Percentiles rank a stretch among this genome's conserved stretches.
Conservation (phyloP, 37 sponge, comb jelly and placozoan species). For the Lycopodina hypogea region DNA sequence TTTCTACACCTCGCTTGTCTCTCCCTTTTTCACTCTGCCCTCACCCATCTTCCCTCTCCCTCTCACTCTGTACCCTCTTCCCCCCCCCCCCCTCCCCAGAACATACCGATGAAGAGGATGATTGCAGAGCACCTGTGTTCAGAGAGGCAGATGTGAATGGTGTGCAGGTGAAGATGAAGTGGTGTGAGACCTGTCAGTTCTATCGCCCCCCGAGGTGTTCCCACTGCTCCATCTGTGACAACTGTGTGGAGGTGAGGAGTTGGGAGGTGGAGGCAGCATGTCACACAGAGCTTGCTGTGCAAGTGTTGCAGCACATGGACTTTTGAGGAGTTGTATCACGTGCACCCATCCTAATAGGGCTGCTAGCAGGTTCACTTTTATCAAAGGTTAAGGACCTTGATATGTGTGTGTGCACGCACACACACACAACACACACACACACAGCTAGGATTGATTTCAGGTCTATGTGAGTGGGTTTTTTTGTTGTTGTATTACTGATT, state of each 20-base stretch:
- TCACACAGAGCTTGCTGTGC: no score
- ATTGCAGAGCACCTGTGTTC: constrained; percentile 76
- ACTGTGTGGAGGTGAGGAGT: constrained; percentile 89
- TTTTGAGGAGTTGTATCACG: background rate
- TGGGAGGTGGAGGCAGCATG: no score
- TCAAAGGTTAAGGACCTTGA: no score
- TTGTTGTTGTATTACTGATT: no score
- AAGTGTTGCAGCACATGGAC: no score
- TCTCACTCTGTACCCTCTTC: background rate
- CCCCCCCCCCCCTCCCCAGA: constrained; percentile 25
- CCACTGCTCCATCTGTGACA: constrained; percentile 97
- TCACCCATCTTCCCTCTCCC: background rate
- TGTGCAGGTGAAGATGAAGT: constrained; percentile 80
- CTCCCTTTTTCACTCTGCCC: background rate
- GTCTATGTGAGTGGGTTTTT: no score
- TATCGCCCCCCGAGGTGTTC: constrained; percentile 95
- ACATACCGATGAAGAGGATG: constrained; percentile 73
- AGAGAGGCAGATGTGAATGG: constrained; percentile 64
- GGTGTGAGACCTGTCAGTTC: constrained; percentile 98
- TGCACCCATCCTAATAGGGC: no score
- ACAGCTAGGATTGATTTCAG: no score
- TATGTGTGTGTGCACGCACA: no score
- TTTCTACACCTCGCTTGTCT: background rate
- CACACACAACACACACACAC: no score
- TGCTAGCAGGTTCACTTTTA: no score